Conservation (phyloP, 1,140 invertebrate species). For the Melipona quadrifasciata region DNA sequence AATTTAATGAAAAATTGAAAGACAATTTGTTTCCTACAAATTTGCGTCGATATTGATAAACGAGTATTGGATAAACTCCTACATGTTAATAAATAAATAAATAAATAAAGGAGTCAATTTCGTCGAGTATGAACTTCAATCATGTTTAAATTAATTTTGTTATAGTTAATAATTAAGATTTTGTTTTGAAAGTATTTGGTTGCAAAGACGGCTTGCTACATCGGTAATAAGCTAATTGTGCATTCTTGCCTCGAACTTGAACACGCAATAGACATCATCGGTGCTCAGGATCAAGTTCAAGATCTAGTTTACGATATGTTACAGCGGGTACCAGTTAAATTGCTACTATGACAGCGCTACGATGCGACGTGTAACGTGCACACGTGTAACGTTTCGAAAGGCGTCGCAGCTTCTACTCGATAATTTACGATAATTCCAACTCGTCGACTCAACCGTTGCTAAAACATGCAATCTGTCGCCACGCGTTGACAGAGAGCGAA, state of each 20-base stretch:
- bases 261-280: background rate
- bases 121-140: no score
- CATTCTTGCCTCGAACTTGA: background rate
- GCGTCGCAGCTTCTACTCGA: background rate
- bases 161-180: no score
- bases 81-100: no score
- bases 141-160: no score
- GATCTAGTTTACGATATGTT: background rate
- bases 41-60: no score
- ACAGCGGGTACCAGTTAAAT: background rate
- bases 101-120: no score
- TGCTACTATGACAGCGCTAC: background rate
- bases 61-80: no score
- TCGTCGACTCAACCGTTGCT: background rate
- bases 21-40: no score
- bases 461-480: background rate
- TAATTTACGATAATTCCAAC: background rate
- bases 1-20: no score
- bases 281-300: background rate
- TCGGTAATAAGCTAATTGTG: background rate
- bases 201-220: background rate
- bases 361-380: background rate
- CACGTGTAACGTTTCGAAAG: conserved; percentile 10
- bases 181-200: no score
- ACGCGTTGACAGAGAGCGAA: no score